phyloP scores from a whole-genome alignment of 1,140 invertebrate species.

The Octopus sinensis region DNA sequence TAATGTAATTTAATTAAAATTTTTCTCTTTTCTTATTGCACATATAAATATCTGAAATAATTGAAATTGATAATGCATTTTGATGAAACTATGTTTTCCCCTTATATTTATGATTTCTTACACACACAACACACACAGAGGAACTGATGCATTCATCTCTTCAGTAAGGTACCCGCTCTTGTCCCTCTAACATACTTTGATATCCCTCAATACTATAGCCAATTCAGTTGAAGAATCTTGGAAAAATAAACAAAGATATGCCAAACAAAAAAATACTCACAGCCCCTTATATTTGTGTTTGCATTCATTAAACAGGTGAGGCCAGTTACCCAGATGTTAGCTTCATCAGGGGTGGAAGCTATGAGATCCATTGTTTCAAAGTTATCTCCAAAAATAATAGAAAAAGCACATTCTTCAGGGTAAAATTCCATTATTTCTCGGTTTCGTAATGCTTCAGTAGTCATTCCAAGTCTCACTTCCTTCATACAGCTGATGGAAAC shows the following conservation, averaged over 20 bases:
- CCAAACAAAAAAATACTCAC: conserved; percentile 19
- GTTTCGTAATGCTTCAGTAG: conserved; percentile 63
- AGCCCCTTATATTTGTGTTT: conserved; percentile 35
- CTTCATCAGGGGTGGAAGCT: conserved; percentile 65
- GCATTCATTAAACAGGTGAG: conserved; percentile 62
- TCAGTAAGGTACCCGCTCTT: too few species aligned
- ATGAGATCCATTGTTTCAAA: conserved; percentile 67
- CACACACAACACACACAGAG: too few species aligned
- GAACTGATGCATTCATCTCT: too few species aligned
- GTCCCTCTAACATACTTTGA: too few species aligned
- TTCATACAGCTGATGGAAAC: conserved; percentile 63
- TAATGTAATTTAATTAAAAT: too few species aligned
- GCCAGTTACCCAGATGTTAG: conserved; percentile 68
- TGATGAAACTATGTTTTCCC: too few species aligned
- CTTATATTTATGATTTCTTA: too few species aligned
- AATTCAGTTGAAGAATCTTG: too few species aligned
- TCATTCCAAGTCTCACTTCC: conserved; percentile 65
- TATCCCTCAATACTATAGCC: too few species aligned
- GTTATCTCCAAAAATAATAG: conserved; percentile 66
- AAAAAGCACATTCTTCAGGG: conserved; percentile 66
- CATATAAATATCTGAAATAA: too few species aligned
- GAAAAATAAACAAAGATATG: neutral
- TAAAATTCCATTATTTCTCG: conserved; percentile 60
- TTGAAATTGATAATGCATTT: too few species aligned
- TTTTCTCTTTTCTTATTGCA: too few species aligned